Percentiles rank a stretch among this genome's conserved stretches.
These are phyloP conservation scores for Ameiurus melas DNA, from an alignment of 2,113 vertebrate species.

Conservation along the genomic window DNA sequence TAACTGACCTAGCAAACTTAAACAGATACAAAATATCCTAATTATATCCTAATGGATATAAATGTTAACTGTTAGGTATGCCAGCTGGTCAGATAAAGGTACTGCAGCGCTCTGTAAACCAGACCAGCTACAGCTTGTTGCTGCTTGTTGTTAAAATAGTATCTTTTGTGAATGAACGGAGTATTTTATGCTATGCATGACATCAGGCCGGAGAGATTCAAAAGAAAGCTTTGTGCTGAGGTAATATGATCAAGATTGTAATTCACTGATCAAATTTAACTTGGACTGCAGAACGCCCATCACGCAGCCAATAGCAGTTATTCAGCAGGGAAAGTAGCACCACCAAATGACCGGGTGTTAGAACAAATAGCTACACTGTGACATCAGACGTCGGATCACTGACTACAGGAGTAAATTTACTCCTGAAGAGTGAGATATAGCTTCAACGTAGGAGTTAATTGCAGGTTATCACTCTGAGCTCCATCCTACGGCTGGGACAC, in stretches of 20 bases:
- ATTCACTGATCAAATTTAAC: not conserved
- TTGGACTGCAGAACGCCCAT: not conserved
- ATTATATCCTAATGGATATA: not conserved
- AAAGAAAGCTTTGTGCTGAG: not conserved
- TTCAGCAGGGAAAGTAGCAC: not conserved
- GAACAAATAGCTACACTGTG: not conserved
- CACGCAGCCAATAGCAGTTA: not conserved
- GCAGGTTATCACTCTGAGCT: not conserved
- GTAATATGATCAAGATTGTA: not conserved
- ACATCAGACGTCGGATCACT: not conserved
- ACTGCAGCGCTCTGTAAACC: not conserved
- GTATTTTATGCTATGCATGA: not conserved
- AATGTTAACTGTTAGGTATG: not conserved
- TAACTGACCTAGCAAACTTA: not conserved
- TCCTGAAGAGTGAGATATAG: not conserved
- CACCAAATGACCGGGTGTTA: constrained; percentile 11
- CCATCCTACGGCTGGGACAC: constrained; percentile 5
- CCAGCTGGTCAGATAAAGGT: not conserved
- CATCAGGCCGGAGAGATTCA: not conserved
- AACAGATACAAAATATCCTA: not conserved
- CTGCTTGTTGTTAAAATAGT: not conserved
- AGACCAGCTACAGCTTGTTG: not conserved
- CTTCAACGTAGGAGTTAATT: constrained; percentile 11
- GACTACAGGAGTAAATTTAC: constrained; percentile 15
- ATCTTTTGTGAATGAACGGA: not conserved